Percentiles rank a stretch among this genome's conserved stretches.
Evolutionary conservation across 2,797 vertebrate species (phyloP).

Genomic region (Pseudochirops cupreus): DNA sequence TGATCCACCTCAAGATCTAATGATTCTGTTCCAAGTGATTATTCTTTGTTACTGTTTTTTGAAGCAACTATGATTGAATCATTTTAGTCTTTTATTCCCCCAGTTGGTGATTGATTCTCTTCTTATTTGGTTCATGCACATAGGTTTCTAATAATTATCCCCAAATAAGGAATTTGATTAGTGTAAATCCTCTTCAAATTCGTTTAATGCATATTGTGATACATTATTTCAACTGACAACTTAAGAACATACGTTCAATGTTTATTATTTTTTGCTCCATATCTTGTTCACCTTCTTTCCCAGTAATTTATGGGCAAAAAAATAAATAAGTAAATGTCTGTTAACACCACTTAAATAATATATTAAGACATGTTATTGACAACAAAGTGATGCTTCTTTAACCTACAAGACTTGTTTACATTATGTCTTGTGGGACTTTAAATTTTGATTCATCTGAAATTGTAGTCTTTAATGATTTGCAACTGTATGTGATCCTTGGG

Average conservation of each 20-base stretch:
- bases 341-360: background rate
- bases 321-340: background rate
- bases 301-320: background rate
- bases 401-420: background rate
- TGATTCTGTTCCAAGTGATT: background rate
- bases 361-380: background rate
- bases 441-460: background rate
- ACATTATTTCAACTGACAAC: background rate
- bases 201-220: background rate
- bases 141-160: background rate
- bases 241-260: background rate
- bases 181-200: fast-evolving
- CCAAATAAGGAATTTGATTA: background rate
- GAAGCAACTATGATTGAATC: background rate
- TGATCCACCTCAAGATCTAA: background rate
- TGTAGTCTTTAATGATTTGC: background rate
- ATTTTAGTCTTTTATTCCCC: background rate
- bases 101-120: background rate
- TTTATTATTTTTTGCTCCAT: background rate
- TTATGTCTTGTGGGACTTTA: background rate
- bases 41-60: background rate
- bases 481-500: background rate
- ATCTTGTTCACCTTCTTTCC: background rate
- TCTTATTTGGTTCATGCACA: background rate
- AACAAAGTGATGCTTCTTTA: background rate